Conservation (phyloP, 2,888 invertebrate species). For the Cartodere bifasciata region DNA sequence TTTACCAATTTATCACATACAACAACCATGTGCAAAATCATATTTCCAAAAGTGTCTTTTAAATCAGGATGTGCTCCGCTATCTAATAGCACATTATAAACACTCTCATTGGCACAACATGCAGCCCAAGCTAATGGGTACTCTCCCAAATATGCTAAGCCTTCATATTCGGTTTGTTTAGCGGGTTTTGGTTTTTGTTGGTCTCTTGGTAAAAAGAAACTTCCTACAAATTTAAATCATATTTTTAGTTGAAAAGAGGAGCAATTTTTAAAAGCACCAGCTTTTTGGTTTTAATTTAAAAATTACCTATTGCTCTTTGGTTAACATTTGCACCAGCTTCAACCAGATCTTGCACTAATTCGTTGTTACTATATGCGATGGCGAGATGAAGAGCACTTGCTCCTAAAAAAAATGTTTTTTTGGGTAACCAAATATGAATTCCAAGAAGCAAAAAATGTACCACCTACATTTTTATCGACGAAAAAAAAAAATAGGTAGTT, state of each 20-base stretch:
- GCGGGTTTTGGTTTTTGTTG: constrained; percentile 71
- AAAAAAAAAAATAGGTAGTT: too few species aligned
- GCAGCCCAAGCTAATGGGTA: constrained; percentile 97
- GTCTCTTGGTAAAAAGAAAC: constrained; percentile 92
- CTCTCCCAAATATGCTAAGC: constrained; percentile 93
- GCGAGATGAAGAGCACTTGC: constrained; percentile 92
- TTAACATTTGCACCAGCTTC: constrained; percentile 86
- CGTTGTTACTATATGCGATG: constrained; percentile 93
- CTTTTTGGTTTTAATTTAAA: too few species aligned
- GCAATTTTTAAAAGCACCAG: too few species aligned
- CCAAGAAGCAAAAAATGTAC: too few species aligned
- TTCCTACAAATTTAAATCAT: constrained; percentile 48
- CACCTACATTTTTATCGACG: too few species aligned
- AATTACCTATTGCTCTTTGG: constrained; percentile 77
- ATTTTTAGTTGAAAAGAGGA: too few species aligned
- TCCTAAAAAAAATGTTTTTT: constrained; percentile 41
- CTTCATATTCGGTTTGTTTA: constrained; percentile 86
- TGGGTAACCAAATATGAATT: not conserved
- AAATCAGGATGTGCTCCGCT: constrained; percentile 88
- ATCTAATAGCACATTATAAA: constrained; percentile 88
- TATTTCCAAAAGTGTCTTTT: constrained; percentile 96
- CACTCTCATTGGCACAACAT: constrained; percentile 92
- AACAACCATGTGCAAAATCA: constrained; percentile 99
- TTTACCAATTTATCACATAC: constrained; percentile 90
- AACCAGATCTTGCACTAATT: constrained; percentile 83